phyloP scores from a whole-genome alignment of 2,113 vertebrate genomes.

The Gallinago paraguaiae region DNA sequence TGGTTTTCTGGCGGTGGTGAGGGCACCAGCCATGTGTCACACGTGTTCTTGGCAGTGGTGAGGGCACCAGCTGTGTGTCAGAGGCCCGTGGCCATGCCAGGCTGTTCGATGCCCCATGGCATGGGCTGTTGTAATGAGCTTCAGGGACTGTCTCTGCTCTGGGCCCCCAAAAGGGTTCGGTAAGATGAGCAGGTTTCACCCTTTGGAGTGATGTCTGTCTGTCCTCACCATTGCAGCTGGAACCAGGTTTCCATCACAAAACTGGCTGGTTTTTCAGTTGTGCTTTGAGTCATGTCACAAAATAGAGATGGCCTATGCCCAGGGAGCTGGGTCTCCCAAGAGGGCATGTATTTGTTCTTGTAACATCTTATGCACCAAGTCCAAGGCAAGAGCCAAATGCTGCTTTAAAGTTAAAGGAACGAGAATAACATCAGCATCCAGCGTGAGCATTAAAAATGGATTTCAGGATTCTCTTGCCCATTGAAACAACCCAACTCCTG shows the following conservation, averaged over 20 bases:
- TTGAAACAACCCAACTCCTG: neutral
- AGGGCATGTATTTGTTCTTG: neutral
- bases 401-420: neutral
- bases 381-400: neutral
- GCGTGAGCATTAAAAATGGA: neutral
- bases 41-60: too few relatives aligned
- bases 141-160: neutral
- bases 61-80: too few relatives aligned
- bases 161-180: neutral
- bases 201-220: neutral
- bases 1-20: neutral
- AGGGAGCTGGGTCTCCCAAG: neutral
- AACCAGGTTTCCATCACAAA: neutral
- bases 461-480: neutral
- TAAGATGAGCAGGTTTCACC: neutral
- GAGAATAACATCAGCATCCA: neutral
- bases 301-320: neutral
- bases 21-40: too few relatives aligned
- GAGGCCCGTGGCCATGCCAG: neutral
- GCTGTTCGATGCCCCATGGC: neutral
- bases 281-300: neutral
- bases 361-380: neutral
- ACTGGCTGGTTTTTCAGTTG: neutral
- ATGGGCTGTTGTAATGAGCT: neutral
- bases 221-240: neutral